phyloP scores from a whole-genome alignment of 2,888 invertebrate species.

The Apamea crenata region DNA sequence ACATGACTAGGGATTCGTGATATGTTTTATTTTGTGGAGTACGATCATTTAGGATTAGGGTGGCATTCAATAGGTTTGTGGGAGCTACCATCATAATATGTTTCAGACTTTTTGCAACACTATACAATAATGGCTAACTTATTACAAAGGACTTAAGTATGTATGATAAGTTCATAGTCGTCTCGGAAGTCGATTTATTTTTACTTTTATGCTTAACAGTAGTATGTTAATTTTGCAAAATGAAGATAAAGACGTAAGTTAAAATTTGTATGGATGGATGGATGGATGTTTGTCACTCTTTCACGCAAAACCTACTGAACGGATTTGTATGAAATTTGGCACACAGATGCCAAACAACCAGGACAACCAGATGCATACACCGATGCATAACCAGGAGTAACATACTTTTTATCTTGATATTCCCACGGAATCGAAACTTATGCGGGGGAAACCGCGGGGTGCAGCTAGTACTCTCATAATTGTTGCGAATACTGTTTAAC shows the following conservation, averaged over 20 bases:
- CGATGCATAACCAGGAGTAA: no score
- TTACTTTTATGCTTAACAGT: neutral
- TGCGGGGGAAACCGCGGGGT: no score
- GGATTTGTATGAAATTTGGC: no score
- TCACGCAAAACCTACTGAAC: no score
- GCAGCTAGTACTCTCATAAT: neutral
- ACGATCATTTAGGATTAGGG: conserved; percentile 76
- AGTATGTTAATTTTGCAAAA: neutral
- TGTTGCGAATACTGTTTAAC: neutral
- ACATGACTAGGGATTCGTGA: conserved; percentile 78
- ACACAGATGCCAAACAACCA: no score
- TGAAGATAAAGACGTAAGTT: neutral
- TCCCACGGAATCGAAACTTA: no score
- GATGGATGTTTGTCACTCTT: no score
- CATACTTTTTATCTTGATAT: no score
- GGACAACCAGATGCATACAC: no score
- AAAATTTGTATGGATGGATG: no score
- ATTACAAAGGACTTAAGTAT: neutral
- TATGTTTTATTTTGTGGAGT: conserved; percentile 74
- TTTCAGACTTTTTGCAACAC: neutral
- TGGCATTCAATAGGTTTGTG: conserved; percentile 45
- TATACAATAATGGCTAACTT: neutral
- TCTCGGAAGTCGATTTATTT: neutral
- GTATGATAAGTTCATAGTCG: neutral
- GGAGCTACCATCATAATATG: conserved; percentile 2